Conservation (phyloP, 2,113 vertebrate species). For the Siphamia tubifer region DNA sequence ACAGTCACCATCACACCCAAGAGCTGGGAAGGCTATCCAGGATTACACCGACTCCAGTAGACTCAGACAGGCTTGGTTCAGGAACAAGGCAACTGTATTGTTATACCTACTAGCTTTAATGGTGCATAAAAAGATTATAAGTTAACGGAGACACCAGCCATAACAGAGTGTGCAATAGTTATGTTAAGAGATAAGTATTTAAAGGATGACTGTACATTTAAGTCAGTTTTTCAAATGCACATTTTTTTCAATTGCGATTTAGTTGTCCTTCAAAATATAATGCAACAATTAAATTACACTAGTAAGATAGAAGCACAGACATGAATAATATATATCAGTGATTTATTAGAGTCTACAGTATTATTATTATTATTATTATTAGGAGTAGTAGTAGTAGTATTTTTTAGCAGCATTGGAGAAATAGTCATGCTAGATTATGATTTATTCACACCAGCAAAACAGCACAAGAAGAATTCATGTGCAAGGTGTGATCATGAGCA, state of each 20-base stretch:
- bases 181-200: neutral
- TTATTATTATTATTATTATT: neutral
- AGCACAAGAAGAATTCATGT: neutral
- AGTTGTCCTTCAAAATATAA: no score
- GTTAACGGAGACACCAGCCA: neutral
- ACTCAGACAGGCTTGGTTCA: conserved; percentile 20
- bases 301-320: no score
- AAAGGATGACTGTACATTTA: no score
- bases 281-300: no score
- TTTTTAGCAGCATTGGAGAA: neutral
- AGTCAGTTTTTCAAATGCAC: no score
- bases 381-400: no score
- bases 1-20: conserved; percentile 65
- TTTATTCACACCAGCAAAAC: neutral
- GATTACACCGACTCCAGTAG: conserved; percentile 54
- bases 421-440: neutral
- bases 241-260: no score
- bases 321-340: no score
- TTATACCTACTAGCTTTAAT: conserved; percentile 7
- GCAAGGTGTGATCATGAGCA: neutral
- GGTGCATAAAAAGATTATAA: conserved; percentile 6
- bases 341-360: neutral
- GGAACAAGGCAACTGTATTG: neutral
- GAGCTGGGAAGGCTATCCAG: conserved; percentile 54
- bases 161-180: neutral